phyloP scores from a whole-genome alignment of 2,113 vertebrate species.

The Paracanthobrama guichenoti region DNA sequence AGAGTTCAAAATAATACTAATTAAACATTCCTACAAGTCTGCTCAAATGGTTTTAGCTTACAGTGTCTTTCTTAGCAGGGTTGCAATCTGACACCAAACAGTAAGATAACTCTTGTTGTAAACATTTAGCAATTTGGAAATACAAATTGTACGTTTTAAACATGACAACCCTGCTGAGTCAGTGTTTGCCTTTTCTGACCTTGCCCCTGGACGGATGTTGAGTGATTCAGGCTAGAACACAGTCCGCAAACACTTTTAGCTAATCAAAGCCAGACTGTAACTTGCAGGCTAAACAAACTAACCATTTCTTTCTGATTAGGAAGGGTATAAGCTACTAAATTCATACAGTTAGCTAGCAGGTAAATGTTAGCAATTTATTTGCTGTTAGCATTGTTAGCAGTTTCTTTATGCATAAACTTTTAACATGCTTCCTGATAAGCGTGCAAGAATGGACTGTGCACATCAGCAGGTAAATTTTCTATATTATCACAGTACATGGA shows the following conservation, averaged over 20 bases:
- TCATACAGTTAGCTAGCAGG: not conserved
- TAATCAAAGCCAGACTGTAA: slow-evolving; percentile 18
- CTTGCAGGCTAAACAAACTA: not conserved
- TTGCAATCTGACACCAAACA: not conserved
- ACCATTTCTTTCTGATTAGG: not conserved
- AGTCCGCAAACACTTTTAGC: slow-evolving; percentile 11
- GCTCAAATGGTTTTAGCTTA: not conserved
- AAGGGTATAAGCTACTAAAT: not conserved
- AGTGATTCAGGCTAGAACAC: slow-evolving; percentile 16
- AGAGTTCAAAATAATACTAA: not conserved
- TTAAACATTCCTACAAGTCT: not conserved
- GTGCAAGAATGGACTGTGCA: too few relatives aligned
- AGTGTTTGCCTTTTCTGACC: slow-evolving; percentile 29
- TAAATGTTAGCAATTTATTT: not conserved
- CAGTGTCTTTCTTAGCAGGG: not conserved
- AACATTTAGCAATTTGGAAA: slow-evolving; percentile 21
- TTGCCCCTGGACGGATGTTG: not conserved
- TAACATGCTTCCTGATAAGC: not conserved
- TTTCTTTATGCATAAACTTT: not conserved
- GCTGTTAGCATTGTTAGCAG: not conserved
- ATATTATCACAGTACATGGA: too few relatives aligned
- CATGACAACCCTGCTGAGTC: slow-evolving; percentile 16
- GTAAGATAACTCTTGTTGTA: slow-evolving; percentile 14
- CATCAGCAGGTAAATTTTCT: too few relatives aligned
- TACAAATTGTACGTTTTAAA: slow-evolving; percentile 19